These are phyloP conservation scores for Sandelia bainsii DNA, from an alignment of 2,797 vertebrate genomes.

Conservation along the genomic window DNA sequence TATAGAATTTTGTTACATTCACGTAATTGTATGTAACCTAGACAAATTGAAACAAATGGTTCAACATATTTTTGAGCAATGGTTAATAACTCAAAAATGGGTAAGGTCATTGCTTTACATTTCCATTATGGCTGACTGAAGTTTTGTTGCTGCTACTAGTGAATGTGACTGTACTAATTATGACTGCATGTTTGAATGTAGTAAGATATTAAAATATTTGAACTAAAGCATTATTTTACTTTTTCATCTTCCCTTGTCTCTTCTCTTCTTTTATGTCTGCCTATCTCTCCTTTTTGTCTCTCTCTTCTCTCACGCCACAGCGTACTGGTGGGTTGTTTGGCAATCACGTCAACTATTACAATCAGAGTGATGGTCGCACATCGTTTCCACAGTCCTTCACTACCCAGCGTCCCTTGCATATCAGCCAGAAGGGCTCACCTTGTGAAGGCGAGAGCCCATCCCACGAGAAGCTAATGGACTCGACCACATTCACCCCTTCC, in stretches of 20 bases:
- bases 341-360: slow-evolving; percentile 97
- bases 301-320: slow-evolving; percentile 73
- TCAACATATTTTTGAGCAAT: background rate
- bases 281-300: background rate
- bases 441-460: slow-evolving; percentile 94
- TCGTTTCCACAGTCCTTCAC: slow-evolving; percentile 98
- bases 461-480: slow-evolving; percentile 97
- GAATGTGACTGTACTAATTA: slow-evolving; percentile 18
- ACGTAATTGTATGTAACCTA: background rate
- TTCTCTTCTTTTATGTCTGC: background rate
- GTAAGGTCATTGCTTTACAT: slow-evolving; percentile 39
- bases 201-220: background rate
- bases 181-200: slow-evolving; percentile 25
- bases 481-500: slow-evolving; percentile 95
- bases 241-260: background rate
- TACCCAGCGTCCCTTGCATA: slow-evolving; percentile 95
- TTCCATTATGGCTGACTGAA: slow-evolving; percentile 47
- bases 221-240: background rate
- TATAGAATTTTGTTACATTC: slow-evolving; percentile 7
- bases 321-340: slow-evolving; percentile 95
- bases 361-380: slow-evolving; percentile 91
- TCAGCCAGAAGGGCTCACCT: slow-evolving; percentile 94
- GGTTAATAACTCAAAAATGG: background rate
- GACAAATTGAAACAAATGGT: background rate
- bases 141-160: slow-evolving; percentile 31